Percentiles rank a stretch among this genome's conserved stretches.
Conservation (phyloP, 2,797 vertebrate species). For the Eleutherodactylus coqui region DNA sequence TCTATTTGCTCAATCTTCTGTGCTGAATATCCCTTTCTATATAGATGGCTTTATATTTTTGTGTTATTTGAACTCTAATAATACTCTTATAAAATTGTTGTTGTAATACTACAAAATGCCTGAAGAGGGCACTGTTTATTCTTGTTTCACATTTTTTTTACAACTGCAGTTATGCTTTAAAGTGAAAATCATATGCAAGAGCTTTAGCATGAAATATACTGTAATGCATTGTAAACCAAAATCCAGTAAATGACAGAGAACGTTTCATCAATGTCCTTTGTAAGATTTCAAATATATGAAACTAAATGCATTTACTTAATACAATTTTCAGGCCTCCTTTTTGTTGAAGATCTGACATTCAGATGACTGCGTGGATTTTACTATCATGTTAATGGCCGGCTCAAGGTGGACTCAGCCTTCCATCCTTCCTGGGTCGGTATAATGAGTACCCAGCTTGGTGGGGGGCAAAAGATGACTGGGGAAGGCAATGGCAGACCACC, state of each 20-base stretch:
- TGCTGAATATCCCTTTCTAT: not conserved
- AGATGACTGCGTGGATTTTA: not conserved
- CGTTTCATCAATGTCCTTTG: not conserved
- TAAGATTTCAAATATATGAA: not conserved
- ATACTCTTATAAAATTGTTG: not conserved
- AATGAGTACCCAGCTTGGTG: too few species aligned
- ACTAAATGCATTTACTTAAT: not conserved
- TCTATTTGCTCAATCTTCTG: too few species aligned
- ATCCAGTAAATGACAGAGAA: not conserved
- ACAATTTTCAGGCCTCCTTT: not conserved
- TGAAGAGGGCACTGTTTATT: conserved; percentile 77
- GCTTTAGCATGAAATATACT: not conserved
- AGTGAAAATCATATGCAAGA: not conserved
- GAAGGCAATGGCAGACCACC: too few species aligned
- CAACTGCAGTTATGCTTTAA: too few species aligned
- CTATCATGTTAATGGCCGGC: not conserved
- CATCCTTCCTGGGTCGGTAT: too few species aligned
- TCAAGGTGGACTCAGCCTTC: too few species aligned
- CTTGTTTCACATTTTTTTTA: conserved; percentile 63
- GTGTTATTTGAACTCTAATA: not conserved
- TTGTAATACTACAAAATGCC: conserved; percentile 64
- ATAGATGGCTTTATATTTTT: not conserved
- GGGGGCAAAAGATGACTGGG: too few species aligned
- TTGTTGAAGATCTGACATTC: not conserved
- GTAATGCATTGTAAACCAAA: not conserved